phyloP scores from a whole-genome alignment of 2,888 invertebrate species.

The Melieria picta region DNA sequence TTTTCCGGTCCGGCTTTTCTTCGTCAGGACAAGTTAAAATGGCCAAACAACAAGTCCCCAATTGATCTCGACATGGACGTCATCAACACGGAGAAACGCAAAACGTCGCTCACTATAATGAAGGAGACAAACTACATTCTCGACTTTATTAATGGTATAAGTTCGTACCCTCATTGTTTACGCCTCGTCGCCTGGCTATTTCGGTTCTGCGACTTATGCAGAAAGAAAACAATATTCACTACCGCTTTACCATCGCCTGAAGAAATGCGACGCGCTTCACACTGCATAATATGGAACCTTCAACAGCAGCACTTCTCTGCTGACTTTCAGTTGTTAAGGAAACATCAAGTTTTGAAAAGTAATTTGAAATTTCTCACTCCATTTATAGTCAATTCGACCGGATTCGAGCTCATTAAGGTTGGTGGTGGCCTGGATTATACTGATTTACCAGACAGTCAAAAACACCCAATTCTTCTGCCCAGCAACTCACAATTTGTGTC shows the following conservation, averaged over 20 bases:
- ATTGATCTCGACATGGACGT: too few species aligned
- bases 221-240: not conserved
- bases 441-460: constrained; percentile 20
- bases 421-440: constrained; percentile 32
- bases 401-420: constrained; percentile 35
- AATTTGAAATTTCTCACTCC: constrained; percentile 22
- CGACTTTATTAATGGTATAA: constrained; percentile 6
- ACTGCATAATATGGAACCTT: constrained; percentile 13
- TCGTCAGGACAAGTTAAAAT: too few species aligned
- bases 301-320: constrained; percentile 4
- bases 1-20: too few species aligned
- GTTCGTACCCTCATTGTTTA: constrained; percentile 3
- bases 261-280: constrained; percentile 4
- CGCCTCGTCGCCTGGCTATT: constrained; percentile 13
- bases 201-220: not conserved
- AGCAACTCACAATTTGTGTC: constrained; percentile 24
- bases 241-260: constrained; percentile 1
- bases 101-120: not conserved
- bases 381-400: constrained; percentile 26
- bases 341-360: constrained; percentile 2
- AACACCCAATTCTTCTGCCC: constrained; percentile 29
- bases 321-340: constrained; percentile 10
- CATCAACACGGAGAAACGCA: too few species aligned
- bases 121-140: constrained; percentile 5
- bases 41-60: too few species aligned